phyloP scores from a whole-genome alignment of 2,888 invertebrate species.

The Drosophila kokeensis region DNA sequence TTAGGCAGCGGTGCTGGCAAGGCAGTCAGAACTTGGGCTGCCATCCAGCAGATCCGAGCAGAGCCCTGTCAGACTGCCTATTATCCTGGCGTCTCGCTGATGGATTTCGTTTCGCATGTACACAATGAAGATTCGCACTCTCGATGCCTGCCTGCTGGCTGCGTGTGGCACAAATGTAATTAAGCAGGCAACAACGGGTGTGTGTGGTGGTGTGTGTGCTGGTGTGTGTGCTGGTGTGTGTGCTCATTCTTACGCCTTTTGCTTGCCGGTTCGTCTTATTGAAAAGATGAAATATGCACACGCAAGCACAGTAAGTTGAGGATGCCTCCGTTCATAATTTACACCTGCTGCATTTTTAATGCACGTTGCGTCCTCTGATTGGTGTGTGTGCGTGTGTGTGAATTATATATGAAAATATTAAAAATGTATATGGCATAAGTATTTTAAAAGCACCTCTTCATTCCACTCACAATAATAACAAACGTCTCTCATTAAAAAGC shows the following conservation, averaged over 20 bases:
- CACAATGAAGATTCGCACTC: constrained; percentile 14
- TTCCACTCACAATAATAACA: not conserved
- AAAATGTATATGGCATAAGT: not conserved
- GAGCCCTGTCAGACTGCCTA: constrained; percentile 26
- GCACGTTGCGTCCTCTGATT: constrained; percentile 33
- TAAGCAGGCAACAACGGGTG: constrained; percentile 45
- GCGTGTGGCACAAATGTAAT: constrained; percentile 71
- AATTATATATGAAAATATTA: not conserved
- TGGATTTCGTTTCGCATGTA: constrained; percentile 64
- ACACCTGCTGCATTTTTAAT: constrained; percentile 72
- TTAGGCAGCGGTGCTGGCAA: constrained; percentile 12
- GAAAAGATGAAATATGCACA: constrained; percentile 70
- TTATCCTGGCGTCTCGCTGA: constrained; percentile 54
- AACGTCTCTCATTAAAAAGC: not conserved
- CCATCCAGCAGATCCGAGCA: constrained; percentile 8
- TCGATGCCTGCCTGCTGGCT: constrained; percentile 19
- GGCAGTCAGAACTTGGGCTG: constrained; percentile 1
- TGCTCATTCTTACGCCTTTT: constrained; percentile 10
- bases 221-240: constrained; percentile 26
- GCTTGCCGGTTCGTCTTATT: constrained; percentile 39
- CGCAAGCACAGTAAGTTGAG: constrained; percentile 52
- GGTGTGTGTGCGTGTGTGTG: not conserved
- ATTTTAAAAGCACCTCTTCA: not conserved
- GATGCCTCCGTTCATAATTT: constrained; percentile 48
- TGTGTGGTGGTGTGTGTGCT: not conserved